Evolutionary conservation across 53 echinoderm and acorn worm genomes (phyloP).

Genomic region (Holothuria scabra): DNA sequence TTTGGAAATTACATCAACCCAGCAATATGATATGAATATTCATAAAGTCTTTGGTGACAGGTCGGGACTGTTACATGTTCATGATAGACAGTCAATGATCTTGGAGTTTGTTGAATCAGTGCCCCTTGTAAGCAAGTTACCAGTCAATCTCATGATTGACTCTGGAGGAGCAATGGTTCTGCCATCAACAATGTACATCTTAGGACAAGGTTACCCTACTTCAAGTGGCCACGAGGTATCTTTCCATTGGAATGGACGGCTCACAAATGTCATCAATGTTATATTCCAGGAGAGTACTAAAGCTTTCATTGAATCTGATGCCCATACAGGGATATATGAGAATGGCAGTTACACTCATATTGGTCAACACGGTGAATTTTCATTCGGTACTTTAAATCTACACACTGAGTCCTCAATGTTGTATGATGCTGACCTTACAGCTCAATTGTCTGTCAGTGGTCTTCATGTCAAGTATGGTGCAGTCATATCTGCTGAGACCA

Average conservation of each 20-base stretch:
- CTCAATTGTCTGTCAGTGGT: constrained; percentile 73
- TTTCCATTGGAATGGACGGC: constrained; percentile 70
- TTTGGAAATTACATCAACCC: constrained; percentile 60
- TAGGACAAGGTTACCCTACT: constrained; percentile 74
- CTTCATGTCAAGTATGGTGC: constrained; percentile 78
- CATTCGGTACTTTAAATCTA: constrained; percentile 77
- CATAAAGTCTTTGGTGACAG: constrained; percentile 83
- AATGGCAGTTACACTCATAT: constrained; percentile 67
- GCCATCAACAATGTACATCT: constrained; percentile 81
- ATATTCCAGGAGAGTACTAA: constrained; percentile 73
- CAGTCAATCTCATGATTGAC: constrained; percentile 84
- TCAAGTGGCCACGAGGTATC: constrained; percentile 60
- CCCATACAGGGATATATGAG: constrained; percentile 80
- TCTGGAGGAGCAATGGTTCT: constrained; percentile 68
- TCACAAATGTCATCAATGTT: constrained; percentile 82
- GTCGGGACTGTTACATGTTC: constrained; percentile 78
- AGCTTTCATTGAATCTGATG: constrained; percentile 65
- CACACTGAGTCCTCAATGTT: constrained; percentile 76
- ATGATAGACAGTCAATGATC: constrained; percentile 63
- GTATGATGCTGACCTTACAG: constrained; percentile 76
- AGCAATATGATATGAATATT: constrained; percentile 52
- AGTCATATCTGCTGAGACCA: constrained; percentile 79
- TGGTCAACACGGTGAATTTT: constrained; percentile 69
- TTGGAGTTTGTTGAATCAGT: constrained; percentile 81
- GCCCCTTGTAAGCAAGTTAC: constrained; percentile 80